phyloP scores from a whole-genome alignment of 2,797 vertebrate genomes.

The Pempheris klunzingeri region DNA sequence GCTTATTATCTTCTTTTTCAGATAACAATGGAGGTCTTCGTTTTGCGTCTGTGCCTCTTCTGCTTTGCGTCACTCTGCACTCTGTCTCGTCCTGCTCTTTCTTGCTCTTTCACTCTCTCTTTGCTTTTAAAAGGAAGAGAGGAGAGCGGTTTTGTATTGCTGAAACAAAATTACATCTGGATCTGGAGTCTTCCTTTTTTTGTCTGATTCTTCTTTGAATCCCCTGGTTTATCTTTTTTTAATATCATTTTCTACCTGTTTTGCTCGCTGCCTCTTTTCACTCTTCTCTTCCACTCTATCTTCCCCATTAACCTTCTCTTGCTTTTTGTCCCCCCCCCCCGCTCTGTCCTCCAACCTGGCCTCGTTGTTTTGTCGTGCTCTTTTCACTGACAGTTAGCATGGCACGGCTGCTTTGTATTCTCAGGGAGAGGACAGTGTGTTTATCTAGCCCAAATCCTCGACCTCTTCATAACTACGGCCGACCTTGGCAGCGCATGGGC shows the following conservation, averaged over 20 bases:
- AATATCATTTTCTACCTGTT: conserved; percentile 32
- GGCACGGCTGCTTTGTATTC: conserved; percentile 78
- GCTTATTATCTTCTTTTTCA: conserved; percentile 46
- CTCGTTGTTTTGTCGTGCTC: conserved; percentile 66
- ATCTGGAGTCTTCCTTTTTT: conserved; percentile 19
- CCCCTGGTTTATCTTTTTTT: conserved; percentile 7
- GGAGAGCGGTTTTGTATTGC: neutral
- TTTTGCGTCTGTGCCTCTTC: conserved; percentile 17
- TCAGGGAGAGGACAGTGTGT: conserved; percentile 66
- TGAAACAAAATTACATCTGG: conserved; percentile 33
- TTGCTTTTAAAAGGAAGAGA: conserved; percentile 1
- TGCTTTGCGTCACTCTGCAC: neutral
- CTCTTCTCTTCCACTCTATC: conserved; percentile 32
- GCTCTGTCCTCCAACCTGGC: conserved; percentile 52
- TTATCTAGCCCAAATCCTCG: conserved; percentile 73
- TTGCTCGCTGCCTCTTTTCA: conserved; percentile 20
- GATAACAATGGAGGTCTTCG: conserved; percentile 40
- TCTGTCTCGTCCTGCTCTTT: neutral
- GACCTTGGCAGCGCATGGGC: conserved; percentile 72
- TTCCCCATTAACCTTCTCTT: conserved; percentile 59
- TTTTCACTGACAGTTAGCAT: conserved; percentile 63
- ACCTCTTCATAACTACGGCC: conserved; percentile 77
- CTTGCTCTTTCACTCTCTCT: neutral
- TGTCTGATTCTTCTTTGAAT: conserved; percentile 23
- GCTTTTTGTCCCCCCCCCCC: conserved; percentile 32